Evolutionary conservation across 2,888 invertebrate genomes (phyloP).

Genomic region (Hoplodrina ambigua): DNA sequence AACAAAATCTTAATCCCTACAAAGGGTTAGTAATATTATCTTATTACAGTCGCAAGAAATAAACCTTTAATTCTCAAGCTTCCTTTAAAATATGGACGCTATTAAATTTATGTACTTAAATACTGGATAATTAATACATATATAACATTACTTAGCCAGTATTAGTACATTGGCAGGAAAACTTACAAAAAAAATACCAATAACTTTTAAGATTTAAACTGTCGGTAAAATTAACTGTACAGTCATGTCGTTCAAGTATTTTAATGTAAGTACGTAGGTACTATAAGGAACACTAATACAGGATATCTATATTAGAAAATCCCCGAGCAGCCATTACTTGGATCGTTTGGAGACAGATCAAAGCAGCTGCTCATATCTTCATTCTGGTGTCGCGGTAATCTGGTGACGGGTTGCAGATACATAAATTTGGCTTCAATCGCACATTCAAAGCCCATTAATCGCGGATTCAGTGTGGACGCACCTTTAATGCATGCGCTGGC

Average conservation of each 20-base stretch:
- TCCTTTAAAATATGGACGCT: conserved; percentile 79
- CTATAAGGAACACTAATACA: conserved; percentile 50
- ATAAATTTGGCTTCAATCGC: conserved; percentile 89
- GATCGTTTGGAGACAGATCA: conserved; percentile 71
- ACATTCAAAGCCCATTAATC: conserved; percentile 85
- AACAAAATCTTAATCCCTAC: conserved; percentile 90
- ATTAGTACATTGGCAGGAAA: conserved; percentile 7
- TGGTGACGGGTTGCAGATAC: conserved; percentile 82
- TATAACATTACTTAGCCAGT: not conserved
- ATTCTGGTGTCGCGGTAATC: conserved; percentile 79
- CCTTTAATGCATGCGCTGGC: conserved; percentile 81
- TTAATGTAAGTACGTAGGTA: conserved; percentile 23
- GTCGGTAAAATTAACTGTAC: conserved; percentile 24
- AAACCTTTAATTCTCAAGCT: conserved; percentile 84
- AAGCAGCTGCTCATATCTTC: conserved; percentile 79
- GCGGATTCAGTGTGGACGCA: conserved; percentile 85
- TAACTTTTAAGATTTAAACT: conserved; percentile 18
- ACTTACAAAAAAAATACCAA: conserved; percentile 18
- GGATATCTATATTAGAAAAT: conserved; percentile 67
- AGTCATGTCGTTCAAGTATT: conserved; percentile 12
- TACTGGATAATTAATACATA: conserved; percentile 8
- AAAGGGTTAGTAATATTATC: conserved; percentile 90
- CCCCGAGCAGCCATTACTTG: conserved; percentile 53
- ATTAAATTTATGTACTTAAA: conserved; percentile 32
- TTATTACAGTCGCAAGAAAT: conserved; percentile 88